phyloP scores from a whole-genome alignment of 2,113 vertebrate species.

The Muntiacus reevesi region DNA sequence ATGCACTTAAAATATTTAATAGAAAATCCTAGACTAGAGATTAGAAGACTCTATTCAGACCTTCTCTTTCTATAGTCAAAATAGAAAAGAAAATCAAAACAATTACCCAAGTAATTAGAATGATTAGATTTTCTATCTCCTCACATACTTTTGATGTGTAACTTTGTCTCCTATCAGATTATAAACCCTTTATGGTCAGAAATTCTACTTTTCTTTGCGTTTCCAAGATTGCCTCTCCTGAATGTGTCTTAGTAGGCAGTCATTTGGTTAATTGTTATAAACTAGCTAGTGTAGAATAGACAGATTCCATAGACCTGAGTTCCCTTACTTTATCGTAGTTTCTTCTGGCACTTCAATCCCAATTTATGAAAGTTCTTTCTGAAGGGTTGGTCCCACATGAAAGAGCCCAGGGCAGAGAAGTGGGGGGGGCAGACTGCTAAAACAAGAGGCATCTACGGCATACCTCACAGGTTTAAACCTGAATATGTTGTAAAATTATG shows the following conservation, averaged over 20 bases:
- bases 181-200: neutral
- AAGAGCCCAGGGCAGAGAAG: neutral
- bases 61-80: neutral
- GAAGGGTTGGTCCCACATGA: accelerated
- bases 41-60: neutral
- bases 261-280: neutral
- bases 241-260: neutral
- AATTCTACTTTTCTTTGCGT: neutral
- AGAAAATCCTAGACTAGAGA: neutral
- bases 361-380: neutral
- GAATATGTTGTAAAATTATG: neutral
- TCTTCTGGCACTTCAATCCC: neutral
- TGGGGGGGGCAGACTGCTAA: accelerated
- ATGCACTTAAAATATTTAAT: neutral
- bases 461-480: neutral
- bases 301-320: neutral
- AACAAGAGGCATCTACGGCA: neutral
- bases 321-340: neutral
- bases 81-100: neutral
- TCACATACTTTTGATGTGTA: neutral
- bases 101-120: neutral
- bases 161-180: neutral
- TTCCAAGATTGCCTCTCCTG: neutral
- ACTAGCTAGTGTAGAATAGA: neutral
- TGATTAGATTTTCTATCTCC: neutral